phyloP scores from a whole-genome alignment of 1,140 invertebrate species.

The Drosophila ficusphila region DNA sequence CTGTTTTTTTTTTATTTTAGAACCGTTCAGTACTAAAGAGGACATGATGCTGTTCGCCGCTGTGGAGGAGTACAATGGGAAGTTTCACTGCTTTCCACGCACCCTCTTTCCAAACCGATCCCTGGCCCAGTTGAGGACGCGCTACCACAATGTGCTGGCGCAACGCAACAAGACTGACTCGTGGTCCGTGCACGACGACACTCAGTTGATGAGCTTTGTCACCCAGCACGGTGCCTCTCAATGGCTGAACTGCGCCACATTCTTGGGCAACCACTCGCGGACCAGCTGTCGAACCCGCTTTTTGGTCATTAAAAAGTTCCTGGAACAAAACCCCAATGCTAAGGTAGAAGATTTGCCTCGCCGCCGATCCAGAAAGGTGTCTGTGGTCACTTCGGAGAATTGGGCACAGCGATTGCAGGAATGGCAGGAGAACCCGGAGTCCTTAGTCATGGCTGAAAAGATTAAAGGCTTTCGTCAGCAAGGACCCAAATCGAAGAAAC shows the following conservation, averaged over 20 bases:
- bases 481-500: not conserved
- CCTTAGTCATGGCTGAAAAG: conserved; percentile 1
- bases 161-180: conserved; percentile 72
- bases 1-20: conserved; percentile 38
- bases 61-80: conserved; percentile 86
- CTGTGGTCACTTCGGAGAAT: conserved; percentile 58
- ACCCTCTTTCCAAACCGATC: conserved; percentile 85
- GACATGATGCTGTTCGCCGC: conserved; percentile 87
- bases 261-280: conserved; percentile 84
- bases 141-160: conserved; percentile 84
- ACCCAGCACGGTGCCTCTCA: conserved; percentile 74
- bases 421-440: conserved; percentile 45
- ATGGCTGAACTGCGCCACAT: conserved; percentile 84
- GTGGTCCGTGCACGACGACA: conserved; percentile 85
- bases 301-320: conserved; percentile 77
- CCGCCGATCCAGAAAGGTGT: conserved; percentile 21
- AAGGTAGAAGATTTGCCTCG: conserved; percentile 73
- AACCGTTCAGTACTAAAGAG: conserved; percentile 86
- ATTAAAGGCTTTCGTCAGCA: not conserved
- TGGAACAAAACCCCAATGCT: conserved; percentile 73
- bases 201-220: conserved; percentile 82
- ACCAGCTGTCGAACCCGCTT: conserved; percentile 85
- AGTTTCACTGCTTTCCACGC: conserved; percentile 85
- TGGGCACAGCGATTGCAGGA: conserved; percentile 68
- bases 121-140: conserved; percentile 85